These are phyloP conservation scores for Drosophila watanabei DNA, from an alignment of 1,140 invertebrate genomes.

Conservation along the genomic window DNA sequence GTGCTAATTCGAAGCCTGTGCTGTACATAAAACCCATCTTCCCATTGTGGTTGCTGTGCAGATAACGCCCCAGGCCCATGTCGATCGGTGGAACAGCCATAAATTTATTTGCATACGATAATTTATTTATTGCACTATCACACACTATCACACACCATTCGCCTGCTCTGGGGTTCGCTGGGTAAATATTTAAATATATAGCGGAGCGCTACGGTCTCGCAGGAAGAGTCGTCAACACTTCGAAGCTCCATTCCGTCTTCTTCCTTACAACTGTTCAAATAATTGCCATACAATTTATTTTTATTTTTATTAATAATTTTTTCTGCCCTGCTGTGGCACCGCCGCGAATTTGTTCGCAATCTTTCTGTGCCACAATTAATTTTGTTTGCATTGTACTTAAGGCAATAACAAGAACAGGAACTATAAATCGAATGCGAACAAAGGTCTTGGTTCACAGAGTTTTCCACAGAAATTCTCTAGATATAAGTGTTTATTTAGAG, in stretches of 20 bases:
- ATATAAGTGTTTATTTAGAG: conserved; percentile 10
- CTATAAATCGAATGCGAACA: conserved; percentile 46
- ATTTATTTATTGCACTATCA: conserved; percentile 75
- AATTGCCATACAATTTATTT: conserved; percentile 44
- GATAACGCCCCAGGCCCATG: conserved; percentile 42
- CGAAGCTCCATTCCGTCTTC: conserved; percentile 53
- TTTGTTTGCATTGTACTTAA: conserved; percentile 71
- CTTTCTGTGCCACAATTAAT: conserved; percentile 62
- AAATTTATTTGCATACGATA: conserved; percentile 82
- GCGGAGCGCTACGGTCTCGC: conserved; percentile 5
- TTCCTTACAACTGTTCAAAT: conserved; percentile 80
- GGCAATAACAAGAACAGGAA: conserved; percentile 55
- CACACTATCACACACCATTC: conserved; percentile 17
- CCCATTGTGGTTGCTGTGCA: conserved; percentile 36
- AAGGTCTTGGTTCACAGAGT: conserved; percentile 16
- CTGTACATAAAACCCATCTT: conserved; percentile 60
- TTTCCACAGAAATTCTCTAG: background rate
- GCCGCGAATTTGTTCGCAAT: conserved; percentile 61
- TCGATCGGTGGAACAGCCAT: conserved; percentile 46
- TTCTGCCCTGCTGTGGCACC: conserved; percentile 12
- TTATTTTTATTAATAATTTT: conserved; percentile 57
- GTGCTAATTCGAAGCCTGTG: conserved; percentile 74
- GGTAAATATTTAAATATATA: conserved; percentile 57
- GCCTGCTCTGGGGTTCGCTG: conserved; percentile 6
- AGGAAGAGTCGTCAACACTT: conserved; percentile 44